A percentile compares a stretch with the other conserved stretches of the same genome.
Conservation (phyloP, 2,888 invertebrate species). For the Seladonia tumulorum region DNA sequence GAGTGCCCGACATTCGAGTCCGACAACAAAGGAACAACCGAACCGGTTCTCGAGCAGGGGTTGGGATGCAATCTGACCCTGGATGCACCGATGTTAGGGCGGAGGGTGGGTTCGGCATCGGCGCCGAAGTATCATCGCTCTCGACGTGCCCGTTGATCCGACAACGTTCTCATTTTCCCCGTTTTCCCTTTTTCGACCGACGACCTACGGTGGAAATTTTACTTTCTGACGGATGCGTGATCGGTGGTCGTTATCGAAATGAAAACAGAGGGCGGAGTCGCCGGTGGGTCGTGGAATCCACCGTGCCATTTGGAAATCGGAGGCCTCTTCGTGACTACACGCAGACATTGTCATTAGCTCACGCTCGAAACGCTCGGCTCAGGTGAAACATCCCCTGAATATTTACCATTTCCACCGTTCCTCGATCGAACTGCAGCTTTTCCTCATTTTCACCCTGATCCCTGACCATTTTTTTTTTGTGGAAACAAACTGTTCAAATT, state of each 20-base stretch:
- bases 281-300: not conserved
- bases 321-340: not conserved
- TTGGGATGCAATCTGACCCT: not conserved
- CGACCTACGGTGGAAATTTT: constrained; percentile 34
- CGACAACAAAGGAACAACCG: constrained; percentile 43
- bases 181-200: constrained; percentile 8
- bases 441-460: too few species aligned
- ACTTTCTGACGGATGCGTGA: constrained; percentile 34
- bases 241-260: constrained; percentile 33
- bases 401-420: not conserved
- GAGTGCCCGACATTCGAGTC: constrained; percentile 38
- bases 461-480: too few species aligned
- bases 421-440: not conserved
- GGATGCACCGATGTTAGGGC: not conserved
- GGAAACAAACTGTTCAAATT: too few species aligned
- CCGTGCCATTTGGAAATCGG: not conserved
- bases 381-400: not conserved
- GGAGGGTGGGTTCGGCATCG: constrained; percentile 2
- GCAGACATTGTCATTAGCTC: not conserved
- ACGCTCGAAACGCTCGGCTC: not conserved
- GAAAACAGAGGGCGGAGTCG: constrained; percentile 7
- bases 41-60: constrained; percentile 13
- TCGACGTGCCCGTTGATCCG: constrained; percentile 19
- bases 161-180: constrained; percentile 13
- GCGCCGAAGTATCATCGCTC: constrained; percentile 23